Evolutionary conservation across 2,113 vertebrate genomes (phyloP), one percentile per base, ranked within the genome.

Genomic region (Sinocyclocheilus grahami): DNA sequence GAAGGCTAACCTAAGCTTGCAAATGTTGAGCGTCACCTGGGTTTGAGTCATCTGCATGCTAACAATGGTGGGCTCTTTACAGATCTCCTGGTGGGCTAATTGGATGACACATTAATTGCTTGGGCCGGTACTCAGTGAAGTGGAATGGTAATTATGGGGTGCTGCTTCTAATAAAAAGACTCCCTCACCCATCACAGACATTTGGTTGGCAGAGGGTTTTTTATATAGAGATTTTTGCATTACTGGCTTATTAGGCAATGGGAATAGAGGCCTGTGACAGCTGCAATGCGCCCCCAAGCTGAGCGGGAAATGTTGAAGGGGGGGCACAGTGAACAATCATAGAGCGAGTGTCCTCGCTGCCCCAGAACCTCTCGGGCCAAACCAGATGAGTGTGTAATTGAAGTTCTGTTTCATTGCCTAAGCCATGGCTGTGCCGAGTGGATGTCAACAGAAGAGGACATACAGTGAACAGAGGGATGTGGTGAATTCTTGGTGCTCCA

Each of bases 61-160:
- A 63, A 76, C 74, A 71, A 33, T 63, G 74, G 18, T 30, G 37
- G 71, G 24, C 72, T 77, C 33, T 72, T 85, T 42, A 62, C 6
- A 10, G 60, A 77, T 84, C 58, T 75, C 42, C 60, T 76, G 75
- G 51, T 24, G 55, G 37, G 30, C 63, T 84, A 84, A 87, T 77
- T 86, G 69, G 71, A 78, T 63, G 27, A 65, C 78, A 86, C 58
- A 74, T 82, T 86, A 72, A 82, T 81, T 86, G 78, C 85, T 76
- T 82, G 69, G 62, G 81, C 82, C 30, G 20, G 74, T 77, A 63
- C 69, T 84, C 76, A n/a, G 65, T 75, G 18, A 79, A 84, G 85
- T 87, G 69, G 60, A 85, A 62, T 83, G 63, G 76, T 88, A 84
- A 86, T 86, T 86, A 81, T 24, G 48, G 78, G 55, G 51, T 46